Evolutionary conservation across 1,140 invertebrate genomes (phyloP), one percentile per base, ranked within the genome.

Genomic region (Sipha flava): DNA sequence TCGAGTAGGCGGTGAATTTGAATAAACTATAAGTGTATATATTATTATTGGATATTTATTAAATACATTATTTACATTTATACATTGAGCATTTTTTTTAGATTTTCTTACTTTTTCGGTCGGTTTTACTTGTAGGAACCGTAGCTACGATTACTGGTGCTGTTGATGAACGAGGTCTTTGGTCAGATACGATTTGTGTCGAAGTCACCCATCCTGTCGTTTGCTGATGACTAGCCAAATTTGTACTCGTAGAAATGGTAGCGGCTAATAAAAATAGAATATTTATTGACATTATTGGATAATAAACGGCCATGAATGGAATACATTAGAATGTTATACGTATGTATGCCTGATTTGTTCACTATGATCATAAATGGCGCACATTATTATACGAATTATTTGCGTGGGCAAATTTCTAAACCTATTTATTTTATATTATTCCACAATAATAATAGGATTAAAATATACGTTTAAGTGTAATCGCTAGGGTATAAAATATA

Each of bases 181-280:
- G 52, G 52, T 75, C 73, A 5, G 34, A 23, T 18, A 59, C 23
- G n/a, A 18, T 77, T 16, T 52, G 21, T 1, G 52, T 26, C 14
- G 52, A 40, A 18, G 73, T 59, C 49, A 16, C 14, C 73, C 73
- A 77, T 43, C 52, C 73, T 3, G 49, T 77, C 14, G 52, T 57
- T 23, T 77, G 72, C n/a, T 77, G 73, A 77, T 59, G 49, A 59
- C 31, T 77, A 59, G 73, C 7, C 52, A 40, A 21, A 77, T 77
- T 77, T 59, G 73, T 77, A 59, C 73, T 59, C 73, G 29, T 77
- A 18, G 49, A 59, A 59, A 43, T 77, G 49, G 34, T 26, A 43
- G 52, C 9, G 52, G 73, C 70, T 73, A 37, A 73, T 21, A 23
- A 37, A 73, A 37, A 37, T 7, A 31, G 1, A 29, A 34, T 66